Conservation (phyloP, 2,888 invertebrate genomes). For the Tholera decimalis region DNA sequence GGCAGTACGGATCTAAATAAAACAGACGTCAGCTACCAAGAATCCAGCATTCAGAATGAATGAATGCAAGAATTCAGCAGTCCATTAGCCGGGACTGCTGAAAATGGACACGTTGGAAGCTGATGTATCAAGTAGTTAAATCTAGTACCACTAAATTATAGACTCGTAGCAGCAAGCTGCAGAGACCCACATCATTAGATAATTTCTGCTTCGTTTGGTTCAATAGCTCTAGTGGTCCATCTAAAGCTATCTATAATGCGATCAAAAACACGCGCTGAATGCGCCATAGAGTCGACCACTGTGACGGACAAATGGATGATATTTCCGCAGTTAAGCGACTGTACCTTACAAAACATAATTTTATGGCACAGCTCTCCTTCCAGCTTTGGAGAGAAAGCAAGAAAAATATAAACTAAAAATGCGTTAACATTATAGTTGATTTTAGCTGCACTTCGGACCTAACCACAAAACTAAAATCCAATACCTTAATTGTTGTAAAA, state of each 20-base stretch:
- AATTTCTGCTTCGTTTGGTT: neutral
- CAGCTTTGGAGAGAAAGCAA: neutral
- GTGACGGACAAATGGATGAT: slow-evolving; percentile 38
- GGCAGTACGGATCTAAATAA: neutral
- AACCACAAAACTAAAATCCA: neutral
- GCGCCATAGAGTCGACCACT: slow-evolving; percentile 13
- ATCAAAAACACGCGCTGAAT: slow-evolving; percentile 17
- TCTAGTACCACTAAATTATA: neutral
- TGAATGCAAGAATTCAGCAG: too few relatives aligned
- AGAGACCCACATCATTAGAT: neutral
- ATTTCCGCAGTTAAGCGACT: slow-evolving; percentile 30
- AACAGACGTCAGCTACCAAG: too few relatives aligned
- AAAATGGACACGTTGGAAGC: neutral
- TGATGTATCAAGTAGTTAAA: neutral
- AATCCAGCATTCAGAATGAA: too few relatives aligned
- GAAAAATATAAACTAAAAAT: neutral
- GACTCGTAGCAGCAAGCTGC: neutral
- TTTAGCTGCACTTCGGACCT: neutral
- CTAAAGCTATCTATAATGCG: slow-evolving; percentile 6
- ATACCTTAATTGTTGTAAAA: neutral
- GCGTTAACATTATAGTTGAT: neutral
- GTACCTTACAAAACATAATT: neutral
- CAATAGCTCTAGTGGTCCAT: slow-evolving; percentile 1
- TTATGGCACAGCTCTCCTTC: neutral
- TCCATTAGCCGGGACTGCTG: too few relatives aligned